These are phyloP conservation scores for Oligia strigilis DNA, from an alignment of 2,888 invertebrate genomes.

Conservation along the genomic window DNA sequence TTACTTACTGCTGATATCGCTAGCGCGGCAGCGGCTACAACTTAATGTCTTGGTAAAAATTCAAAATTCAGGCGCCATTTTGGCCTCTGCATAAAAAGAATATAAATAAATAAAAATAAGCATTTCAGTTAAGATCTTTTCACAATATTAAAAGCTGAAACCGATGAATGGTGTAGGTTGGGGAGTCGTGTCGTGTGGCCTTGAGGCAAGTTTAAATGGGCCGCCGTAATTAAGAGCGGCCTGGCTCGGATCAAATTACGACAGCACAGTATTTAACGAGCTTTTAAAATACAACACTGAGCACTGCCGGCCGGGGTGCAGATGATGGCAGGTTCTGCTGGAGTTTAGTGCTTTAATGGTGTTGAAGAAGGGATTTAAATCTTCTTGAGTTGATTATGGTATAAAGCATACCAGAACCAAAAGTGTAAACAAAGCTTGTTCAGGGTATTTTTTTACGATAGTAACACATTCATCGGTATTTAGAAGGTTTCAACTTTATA, in stretches of 20 bases:
- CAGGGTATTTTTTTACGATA: background rate
- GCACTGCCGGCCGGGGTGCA: conserved; percentile 6
- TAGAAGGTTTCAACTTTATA: background rate
- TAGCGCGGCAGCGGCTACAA: no score
- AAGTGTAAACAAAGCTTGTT: no score
- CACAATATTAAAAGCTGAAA: conserved; percentile 31
- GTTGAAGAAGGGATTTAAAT: background rate
- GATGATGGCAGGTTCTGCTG: conserved; percentile 6
- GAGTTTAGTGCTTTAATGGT: background rate
- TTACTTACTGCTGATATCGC: no score
- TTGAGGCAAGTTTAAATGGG: conserved; percentile 57
- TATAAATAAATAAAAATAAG: conserved; percentile 8
- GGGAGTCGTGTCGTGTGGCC: conserved; percentile 37
- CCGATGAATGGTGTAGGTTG: conserved; percentile 40
- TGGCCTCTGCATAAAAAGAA: background rate
- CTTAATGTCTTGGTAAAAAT: background rate
- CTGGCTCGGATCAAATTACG: conserved; percentile 43
- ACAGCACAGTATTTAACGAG: conserved; percentile 56
- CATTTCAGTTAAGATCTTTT: conserved; percentile 7
- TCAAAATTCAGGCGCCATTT: conserved; percentile 1
- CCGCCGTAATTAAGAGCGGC: conserved; percentile 55
- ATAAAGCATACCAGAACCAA: background rate
- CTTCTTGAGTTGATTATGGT: background rate
- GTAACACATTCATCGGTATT: background rate
- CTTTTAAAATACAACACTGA: conserved; percentile 55